Conservation (phyloP, 2,797 vertebrate genomes). For the Danio kyathit region DNA sequence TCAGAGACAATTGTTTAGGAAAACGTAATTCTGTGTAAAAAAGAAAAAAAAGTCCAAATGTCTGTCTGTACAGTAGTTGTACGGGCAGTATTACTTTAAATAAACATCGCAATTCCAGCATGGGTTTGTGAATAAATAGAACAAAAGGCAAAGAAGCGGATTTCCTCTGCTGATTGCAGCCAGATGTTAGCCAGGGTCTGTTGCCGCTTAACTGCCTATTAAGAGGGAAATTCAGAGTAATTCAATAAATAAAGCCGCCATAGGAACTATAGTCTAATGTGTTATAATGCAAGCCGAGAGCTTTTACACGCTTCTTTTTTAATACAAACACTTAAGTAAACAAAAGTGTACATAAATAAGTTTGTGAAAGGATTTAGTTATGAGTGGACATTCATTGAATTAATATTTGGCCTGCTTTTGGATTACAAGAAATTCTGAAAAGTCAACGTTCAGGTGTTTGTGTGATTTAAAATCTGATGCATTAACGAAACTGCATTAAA, state of each 20-base stretch:
- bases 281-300: conserved; percentile 75
- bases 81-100: conserved; percentile 81
- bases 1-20: conserved; percentile 58
- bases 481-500: neutral
- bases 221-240: conserved; percentile 81
- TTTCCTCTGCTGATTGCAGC: conserved; percentile 77
- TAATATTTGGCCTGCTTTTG: neutral
- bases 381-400: neutral
- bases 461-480: neutral
- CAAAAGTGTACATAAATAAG: neutral
- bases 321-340: conserved; percentile 20
- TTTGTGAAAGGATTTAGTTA: neutral
- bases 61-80: conserved; percentile 77
- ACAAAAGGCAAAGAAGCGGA: conserved; percentile 72
- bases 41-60: conserved; percentile 55
- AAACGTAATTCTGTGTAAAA: conserved; percentile 64
- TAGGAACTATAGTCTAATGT: conserved; percentile 77
- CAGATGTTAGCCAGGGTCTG: conserved; percentile 82
- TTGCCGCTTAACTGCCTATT: conserved; percentile 78
- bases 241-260: conserved; percentile 84
- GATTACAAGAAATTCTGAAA: neutral
- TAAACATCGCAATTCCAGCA: conserved; percentile 79
- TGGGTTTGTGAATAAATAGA: conserved; percentile 78
- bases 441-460: neutral
- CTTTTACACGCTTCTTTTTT: conserved; percentile 49